Evolutionary conservation across 2,113 vertebrate genomes (phyloP).

Genomic region (Octodon degus): DNA sequence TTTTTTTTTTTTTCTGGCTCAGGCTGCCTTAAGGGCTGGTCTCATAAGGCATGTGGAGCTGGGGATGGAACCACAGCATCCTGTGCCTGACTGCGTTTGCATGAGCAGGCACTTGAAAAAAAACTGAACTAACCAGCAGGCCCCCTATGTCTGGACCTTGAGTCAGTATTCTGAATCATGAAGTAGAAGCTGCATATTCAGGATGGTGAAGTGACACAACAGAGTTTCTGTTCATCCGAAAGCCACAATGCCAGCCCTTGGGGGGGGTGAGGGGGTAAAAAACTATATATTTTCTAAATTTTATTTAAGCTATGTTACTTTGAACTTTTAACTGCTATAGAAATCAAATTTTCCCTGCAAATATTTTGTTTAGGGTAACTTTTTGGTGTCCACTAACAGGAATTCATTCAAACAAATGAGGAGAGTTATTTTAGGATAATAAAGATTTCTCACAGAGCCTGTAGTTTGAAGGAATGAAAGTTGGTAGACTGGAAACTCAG

Average conservation of each 20-base stretch:
- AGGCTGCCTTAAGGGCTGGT: too few species aligned
- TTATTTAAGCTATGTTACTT: slow-evolving; percentile 24
- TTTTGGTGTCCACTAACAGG: background rate
- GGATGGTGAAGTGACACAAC: background rate
- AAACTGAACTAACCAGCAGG: too few species aligned
- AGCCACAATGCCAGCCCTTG: background rate
- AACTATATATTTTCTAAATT: too few species aligned
- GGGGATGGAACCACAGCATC: too few species aligned
- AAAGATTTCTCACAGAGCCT: background rate
- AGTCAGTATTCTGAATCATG: background rate
- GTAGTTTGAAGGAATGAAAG: background rate
- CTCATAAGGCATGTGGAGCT: too few species aligned
- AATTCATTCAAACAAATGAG: slow-evolving; percentile 40
- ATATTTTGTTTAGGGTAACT: background rate
- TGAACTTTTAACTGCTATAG: background rate
- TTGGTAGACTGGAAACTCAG: background rate
- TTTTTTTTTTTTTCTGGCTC: too few species aligned
- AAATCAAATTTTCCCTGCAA: slow-evolving; percentile 19
- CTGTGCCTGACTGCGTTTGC: too few species aligned
- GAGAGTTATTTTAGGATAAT: slow-evolving; percentile 12
- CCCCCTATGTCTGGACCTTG: background rate
- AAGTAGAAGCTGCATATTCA: slow-evolving; percentile 23
- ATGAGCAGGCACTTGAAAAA: too few species aligned
- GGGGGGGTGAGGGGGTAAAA: background rate
- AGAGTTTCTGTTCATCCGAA: background rate